These are phyloP conservation scores for Microctonus aethiopoides DNA, from an alignment of 2,888 invertebrate species.

Conservation along the genomic window DNA sequence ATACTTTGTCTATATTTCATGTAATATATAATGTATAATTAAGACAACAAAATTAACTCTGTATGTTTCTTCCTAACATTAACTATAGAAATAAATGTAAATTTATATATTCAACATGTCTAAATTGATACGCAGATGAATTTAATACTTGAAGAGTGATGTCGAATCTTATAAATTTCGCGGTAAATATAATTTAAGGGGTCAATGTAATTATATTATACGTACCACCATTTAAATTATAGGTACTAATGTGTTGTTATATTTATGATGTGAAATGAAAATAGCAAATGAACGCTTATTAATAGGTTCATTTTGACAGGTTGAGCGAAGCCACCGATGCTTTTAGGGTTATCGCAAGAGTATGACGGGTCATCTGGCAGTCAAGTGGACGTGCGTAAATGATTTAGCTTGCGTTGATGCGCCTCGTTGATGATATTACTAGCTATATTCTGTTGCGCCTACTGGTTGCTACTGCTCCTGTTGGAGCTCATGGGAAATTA, in stretches of 20 bases:
- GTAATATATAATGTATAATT: background rate
- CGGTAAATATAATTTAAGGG: too few relatives aligned
- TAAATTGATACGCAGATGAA: too few relatives aligned
- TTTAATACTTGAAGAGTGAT: too few relatives aligned
- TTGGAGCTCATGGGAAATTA: constrained; percentile 63
- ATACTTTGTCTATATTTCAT: background rate
- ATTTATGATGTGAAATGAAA: constrained; percentile 34
- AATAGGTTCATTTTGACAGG: constrained; percentile 65
- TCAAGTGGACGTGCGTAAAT: constrained; percentile 63
- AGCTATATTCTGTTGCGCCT: constrained; percentile 42
- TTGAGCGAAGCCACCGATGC: constrained; percentile 64
- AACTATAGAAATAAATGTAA: too few relatives aligned
- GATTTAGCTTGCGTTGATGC: constrained; percentile 41
- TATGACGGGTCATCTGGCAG: constrained; percentile 67
- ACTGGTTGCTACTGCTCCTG: constrained; percentile 61
- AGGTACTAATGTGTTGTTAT: background rate
- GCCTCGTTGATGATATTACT: too few relatives aligned
- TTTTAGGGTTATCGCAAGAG: constrained; percentile 66
- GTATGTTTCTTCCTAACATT: too few relatives aligned
- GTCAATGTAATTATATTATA: too few relatives aligned
- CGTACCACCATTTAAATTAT: too few relatives aligned
- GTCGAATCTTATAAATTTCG: too few relatives aligned
- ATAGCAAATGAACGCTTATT: constrained; percentile 58
- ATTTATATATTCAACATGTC: too few relatives aligned
- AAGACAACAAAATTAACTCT: background rate